Conservation (phyloP, 2,888 invertebrate genomes). For the Hemithea aestivaria region DNA sequence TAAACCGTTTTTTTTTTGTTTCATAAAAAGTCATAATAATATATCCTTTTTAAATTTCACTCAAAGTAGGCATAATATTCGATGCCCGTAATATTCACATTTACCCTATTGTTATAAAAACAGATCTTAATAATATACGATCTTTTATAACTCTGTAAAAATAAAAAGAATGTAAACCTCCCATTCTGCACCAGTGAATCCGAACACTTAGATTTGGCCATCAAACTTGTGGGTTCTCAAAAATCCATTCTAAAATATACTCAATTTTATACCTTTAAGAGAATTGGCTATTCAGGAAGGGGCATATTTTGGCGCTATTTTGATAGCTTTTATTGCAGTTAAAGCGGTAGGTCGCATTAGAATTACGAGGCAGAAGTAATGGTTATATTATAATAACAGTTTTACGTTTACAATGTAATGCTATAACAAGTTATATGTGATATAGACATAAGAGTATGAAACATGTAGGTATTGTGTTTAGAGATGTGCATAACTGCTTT, state of each 20-base stretch:
- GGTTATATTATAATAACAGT: constrained; percentile 50
- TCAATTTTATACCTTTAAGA: constrained; percentile 60
- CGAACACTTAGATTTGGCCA: constrained; percentile 71
- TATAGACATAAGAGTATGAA: too few relatives aligned
- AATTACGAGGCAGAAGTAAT: constrained; percentile 46
- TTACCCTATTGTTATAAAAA: constrained; percentile 11
- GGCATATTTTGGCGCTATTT: constrained; percentile 44
- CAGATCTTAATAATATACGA: constrained; percentile 60
- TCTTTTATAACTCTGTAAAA: constrained; percentile 71
- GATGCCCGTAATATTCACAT: too few relatives aligned
- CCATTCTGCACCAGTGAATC: constrained; percentile 55
- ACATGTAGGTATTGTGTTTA: too few relatives aligned
- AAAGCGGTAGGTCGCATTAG: constrained; percentile 43
- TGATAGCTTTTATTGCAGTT: constrained; percentile 39
- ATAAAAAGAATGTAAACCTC: constrained; percentile 69
- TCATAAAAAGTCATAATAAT: too few relatives aligned
- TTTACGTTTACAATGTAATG: constrained; percentile 46
- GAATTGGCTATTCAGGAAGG: constrained; percentile 51
- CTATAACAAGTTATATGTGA: too few relatives aligned
- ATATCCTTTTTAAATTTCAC: too few relatives aligned
- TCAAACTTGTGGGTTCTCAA: constrained; percentile 75
- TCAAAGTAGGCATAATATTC: too few relatives aligned
- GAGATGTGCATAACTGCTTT: too few relatives aligned
- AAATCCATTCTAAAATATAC: constrained; percentile 76
- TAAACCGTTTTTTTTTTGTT: too few relatives aligned